phyloP scores from a whole-genome alignment of 2,888 invertebrate species.

The Noctua comes region DNA sequence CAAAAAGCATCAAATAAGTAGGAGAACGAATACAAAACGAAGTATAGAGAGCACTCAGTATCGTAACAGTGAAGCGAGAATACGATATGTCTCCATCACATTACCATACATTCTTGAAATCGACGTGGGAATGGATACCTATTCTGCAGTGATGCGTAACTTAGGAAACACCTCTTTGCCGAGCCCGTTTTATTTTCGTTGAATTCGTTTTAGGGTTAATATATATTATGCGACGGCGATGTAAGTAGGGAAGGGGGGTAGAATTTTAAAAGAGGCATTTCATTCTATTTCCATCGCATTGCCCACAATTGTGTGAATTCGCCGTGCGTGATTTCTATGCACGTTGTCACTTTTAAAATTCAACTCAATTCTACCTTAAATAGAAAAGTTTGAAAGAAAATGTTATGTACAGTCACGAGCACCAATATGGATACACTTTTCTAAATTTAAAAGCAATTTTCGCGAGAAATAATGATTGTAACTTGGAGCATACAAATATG shows the following conservation, averaged over 20 bases:
- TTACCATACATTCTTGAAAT: conserved; percentile 85
- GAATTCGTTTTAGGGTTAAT: conserved; percentile 68
- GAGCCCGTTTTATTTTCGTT: conserved; percentile 68
- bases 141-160: conserved; percentile 81
- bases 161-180: conserved; percentile 75
- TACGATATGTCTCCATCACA: conserved; percentile 87
- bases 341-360: not conserved
- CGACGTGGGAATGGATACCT: conserved; percentile 77
- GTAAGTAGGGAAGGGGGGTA: conserved; percentile 35
- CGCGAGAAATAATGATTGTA: too few relatives aligned
- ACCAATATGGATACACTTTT: too few relatives aligned
- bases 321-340: not conserved
- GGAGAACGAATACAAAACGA: conserved; percentile 79
- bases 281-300: conserved; percentile 28
- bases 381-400: conserved; percentile 29
- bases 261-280: conserved; percentile 36
- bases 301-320: conserved; percentile 1
- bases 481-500: too few relatives aligned
- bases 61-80: conserved; percentile 78
- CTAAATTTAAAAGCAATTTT: too few relatives aligned
- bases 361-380: not conserved
- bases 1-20: conserved; percentile 82
- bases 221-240: conserved; percentile 56
- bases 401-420: not conserved
- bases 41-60: conserved; percentile 80